A percentile compares a stretch with the other conserved stretches of the same genome.
Conservation (phyloP, 2,888 invertebrate genomes). For the Prostheceraeus crozeri region DNA sequence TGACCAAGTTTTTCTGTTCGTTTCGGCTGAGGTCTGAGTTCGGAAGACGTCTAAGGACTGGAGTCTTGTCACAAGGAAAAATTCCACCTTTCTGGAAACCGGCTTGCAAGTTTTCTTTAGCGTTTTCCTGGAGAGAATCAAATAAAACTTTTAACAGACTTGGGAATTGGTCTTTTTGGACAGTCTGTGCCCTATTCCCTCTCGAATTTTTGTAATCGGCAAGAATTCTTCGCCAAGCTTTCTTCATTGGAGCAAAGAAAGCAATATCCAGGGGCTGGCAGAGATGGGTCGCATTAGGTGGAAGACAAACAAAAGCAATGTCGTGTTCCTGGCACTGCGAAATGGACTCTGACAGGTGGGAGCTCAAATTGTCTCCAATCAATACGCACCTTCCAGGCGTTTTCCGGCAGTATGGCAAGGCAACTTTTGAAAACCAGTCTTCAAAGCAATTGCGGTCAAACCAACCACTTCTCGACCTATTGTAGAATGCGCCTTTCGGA, state of each 20-base stretch:
- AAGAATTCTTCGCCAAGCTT: conserved; percentile 42
- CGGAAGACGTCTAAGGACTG: too few relatives aligned
- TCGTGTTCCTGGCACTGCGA: conserved; percentile 48
- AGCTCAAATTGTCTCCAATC: conserved; percentile 53
- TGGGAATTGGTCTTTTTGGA: background rate
- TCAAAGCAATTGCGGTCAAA: conserved; percentile 45
- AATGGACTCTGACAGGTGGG: conserved; percentile 46
- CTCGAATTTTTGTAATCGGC: background rate
- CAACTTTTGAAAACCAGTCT: conserved; percentile 47
- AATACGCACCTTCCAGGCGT: conserved; percentile 48
- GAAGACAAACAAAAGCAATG: conserved; percentile 52
- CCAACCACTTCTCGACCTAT: conserved; percentile 51
- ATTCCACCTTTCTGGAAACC: too few relatives aligned
- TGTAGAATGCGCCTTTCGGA: conserved; percentile 51
- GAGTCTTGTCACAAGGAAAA: too few relatives aligned
- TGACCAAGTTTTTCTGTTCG: too few relatives aligned
- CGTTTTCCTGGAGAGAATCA: too few relatives aligned
- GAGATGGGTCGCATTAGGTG: conserved; percentile 49
- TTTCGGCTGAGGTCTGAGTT: too few relatives aligned
- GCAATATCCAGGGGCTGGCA: conserved; percentile 52
- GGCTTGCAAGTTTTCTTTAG: too few relatives aligned
- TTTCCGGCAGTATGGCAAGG: conserved; percentile 44
- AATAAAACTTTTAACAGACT: background rate
- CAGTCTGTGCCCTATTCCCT: background rate
- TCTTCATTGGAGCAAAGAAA: conserved; percentile 48